A percentile compares a stretch with the other conserved stretches of the same genome.
These are phyloP conservation scores for Meriones unguiculatus DNA, from an alignment of 2,113 vertebrate genomes.

Conservation along the genomic window DNA sequence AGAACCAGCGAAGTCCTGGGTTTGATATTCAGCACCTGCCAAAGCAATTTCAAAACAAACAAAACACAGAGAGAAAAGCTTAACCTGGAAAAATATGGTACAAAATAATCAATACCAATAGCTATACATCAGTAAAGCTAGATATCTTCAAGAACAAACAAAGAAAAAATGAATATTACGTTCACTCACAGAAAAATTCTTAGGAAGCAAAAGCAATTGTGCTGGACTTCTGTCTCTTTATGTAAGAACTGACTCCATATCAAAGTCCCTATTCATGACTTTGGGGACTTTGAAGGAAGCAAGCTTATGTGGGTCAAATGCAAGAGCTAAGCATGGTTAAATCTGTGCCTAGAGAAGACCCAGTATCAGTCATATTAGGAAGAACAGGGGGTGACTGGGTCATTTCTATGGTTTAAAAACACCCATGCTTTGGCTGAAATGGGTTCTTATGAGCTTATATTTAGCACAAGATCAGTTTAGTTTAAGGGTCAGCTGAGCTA, in stretches of 20 bases:
- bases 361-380: not conserved
- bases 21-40: not conserved
- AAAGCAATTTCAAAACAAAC: not conserved
- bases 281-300: not conserved
- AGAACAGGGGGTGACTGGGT: not conserved
- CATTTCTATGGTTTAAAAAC: not conserved
- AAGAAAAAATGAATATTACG: not conserved
- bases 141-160: not conserved
- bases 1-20: not conserved
- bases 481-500: not conserved
- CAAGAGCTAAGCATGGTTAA: not conserved
- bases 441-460: not conserved
- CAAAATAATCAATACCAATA: not conserved
- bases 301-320: not conserved
- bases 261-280: conserved; percentile 18
- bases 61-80: not conserved
- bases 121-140: not conserved
- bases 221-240: not conserved
- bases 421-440: not conserved
- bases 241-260: not conserved
- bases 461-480: not conserved
- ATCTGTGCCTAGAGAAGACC: not conserved
- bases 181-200: not conserved
- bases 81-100: not conserved
- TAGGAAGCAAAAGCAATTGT: not conserved